Percentiles rank a stretch among this genome's conserved stretches.
phyloP scores from a whole-genome alignment of 2,888 invertebrate genomes.

The Dryomyza anilis region DNA sequence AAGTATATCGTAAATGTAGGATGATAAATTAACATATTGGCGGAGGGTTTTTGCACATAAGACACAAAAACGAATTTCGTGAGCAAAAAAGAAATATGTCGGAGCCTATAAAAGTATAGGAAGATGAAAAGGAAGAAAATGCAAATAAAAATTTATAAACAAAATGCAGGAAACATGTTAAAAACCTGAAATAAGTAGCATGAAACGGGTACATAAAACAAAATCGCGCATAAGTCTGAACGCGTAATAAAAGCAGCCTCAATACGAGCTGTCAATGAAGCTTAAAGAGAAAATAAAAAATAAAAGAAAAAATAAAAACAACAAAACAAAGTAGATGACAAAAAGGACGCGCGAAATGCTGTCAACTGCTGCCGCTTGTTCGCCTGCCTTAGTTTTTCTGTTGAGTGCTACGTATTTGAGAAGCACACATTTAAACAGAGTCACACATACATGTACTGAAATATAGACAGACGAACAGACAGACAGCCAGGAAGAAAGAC shows the following conservation, averaged over 20 bases:
- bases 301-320: not conserved
- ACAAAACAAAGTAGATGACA: not conserved
- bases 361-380: not conserved
- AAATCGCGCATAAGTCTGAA: not conserved
- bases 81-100: not conserved
- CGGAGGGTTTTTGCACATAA: no score
- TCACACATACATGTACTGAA: not conserved
- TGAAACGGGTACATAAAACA: not conserved
- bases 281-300: not conserved
- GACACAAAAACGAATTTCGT: not conserved
- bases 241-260: not conserved
- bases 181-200: not conserved
- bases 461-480: not conserved
- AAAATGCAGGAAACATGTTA: not conserved
- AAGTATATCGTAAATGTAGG: no score
- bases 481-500: not conserved
- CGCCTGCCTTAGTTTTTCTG: not conserved
- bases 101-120: not conserved
- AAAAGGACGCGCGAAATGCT: not conserved
- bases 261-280: constrained; percentile 5
- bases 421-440: not conserved
- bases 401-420: not conserved
- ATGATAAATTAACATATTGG: no score
- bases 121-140: not conserved
- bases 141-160: not conserved